Percentiles rank a stretch among this genome's conserved stretches.
Conservation (phyloP, 1,140 invertebrate genomes). For the Pogonognathellus flavescens region DNA sequence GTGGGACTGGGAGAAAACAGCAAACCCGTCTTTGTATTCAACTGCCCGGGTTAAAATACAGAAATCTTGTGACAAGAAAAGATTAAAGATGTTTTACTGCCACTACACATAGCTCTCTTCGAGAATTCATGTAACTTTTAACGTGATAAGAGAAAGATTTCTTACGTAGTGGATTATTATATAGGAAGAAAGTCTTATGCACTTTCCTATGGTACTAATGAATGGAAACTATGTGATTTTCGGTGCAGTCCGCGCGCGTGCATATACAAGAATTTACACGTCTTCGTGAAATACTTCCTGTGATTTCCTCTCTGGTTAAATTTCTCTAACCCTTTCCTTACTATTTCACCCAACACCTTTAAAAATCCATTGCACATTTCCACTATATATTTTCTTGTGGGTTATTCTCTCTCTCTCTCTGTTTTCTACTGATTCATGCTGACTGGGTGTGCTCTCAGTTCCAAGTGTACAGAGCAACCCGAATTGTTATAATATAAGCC, state of each 20-base stretch:
- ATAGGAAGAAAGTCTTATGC: neutral
- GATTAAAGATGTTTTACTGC: constrained; percentile 45
- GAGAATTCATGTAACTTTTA: too few species aligned
- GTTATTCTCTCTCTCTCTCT: neutral
- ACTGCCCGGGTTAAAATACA: neutral
- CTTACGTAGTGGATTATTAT: neutral
- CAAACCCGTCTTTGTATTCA: neutral
- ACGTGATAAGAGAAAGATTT: neutral
- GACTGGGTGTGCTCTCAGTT: neutral
- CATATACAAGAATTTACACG: too few species aligned
- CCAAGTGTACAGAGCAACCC: neutral
- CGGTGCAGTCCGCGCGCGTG: too few species aligned
- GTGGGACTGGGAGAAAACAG: too few species aligned
- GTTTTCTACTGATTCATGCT: neutral
- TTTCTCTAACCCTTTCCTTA: constrained; percentile 26
- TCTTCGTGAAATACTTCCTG: constrained; percentile 28
- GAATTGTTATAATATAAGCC: neutral
- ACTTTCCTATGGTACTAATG: too few species aligned
- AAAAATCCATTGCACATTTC: neutral
- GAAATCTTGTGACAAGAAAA: constrained; percentile 34
- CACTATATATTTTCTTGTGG: neutral
- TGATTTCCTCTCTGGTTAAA: constrained; percentile 26
- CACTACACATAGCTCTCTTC: too few species aligned
- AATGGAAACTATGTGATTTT: too few species aligned
- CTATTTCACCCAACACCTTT: neutral